These are phyloP conservation scores for Crotalus viridis DNA, from an alignment of 2,113 vertebrate genomes.

Conservation along the genomic window DNA sequence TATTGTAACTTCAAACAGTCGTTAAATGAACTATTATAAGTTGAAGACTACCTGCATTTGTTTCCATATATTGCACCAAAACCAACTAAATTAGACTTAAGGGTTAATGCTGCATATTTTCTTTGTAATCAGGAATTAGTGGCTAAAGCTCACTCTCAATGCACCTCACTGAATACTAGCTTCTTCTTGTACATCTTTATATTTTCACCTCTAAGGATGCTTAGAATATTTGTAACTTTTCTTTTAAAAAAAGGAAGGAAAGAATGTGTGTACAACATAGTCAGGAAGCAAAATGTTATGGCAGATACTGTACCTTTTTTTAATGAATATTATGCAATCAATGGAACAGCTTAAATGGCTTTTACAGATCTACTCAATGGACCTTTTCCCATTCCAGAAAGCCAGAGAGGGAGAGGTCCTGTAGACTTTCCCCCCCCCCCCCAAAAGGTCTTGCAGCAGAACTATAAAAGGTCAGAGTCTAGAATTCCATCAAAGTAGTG, in stretches of 20 bases:
- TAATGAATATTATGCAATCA: background rate
- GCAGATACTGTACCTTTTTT: background rate
- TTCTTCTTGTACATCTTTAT: background rate
- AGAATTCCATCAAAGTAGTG: slow-evolving; percentile 2
- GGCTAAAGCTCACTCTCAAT: background rate
- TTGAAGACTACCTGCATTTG: background rate
- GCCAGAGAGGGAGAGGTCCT: background rate
- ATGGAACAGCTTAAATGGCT: background rate
- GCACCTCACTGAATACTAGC: too few species aligned
- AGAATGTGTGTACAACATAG: background rate
- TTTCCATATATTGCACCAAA: background rate
- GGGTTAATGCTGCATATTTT: background rate
- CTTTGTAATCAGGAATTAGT: background rate
- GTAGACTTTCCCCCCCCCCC: background rate
- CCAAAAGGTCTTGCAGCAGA: background rate
- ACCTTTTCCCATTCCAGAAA: background rate
- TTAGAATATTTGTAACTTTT: background rate
- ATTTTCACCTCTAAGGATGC: background rate
- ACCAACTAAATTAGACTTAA: background rate
- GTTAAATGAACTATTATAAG: background rate
- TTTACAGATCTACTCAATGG: background rate
- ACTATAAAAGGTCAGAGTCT: background rate
- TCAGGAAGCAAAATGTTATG: background rate
- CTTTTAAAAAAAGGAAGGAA: background rate
- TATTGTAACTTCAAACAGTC: background rate